Evolutionary conservation across 1,140 invertebrate species (phyloP).

Genomic region (Drosophila micromelanica): DNA sequence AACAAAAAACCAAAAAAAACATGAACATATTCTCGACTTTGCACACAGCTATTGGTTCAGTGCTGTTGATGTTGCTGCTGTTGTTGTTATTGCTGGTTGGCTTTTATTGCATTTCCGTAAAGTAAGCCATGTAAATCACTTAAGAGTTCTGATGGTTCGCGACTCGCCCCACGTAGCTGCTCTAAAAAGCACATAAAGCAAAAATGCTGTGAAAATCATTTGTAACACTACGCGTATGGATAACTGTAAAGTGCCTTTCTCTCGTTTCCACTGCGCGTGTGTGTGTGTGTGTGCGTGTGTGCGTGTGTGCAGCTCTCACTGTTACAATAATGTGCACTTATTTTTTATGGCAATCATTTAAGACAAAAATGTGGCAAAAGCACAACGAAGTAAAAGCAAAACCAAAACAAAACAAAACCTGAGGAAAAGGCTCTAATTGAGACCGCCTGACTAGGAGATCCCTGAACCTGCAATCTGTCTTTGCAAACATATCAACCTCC

Average conservation of each 20-base stretch:
- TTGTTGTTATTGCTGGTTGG: slow-evolving; percentile 19
- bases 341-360: slow-evolving; percentile 82
- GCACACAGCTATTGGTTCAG: not conserved
- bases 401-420: slow-evolving; percentile 3
- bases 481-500: no score
- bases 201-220: slow-evolving; percentile 80
- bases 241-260: slow-evolving; percentile 71
- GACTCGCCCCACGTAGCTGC: slow-evolving; percentile 45
- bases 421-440: no score
- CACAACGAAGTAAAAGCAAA: slow-evolving; percentile 59
- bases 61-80: slow-evolving; percentile 6
- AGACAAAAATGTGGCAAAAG: slow-evolving; percentile 77
- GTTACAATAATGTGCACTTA: slow-evolving; percentile 82
- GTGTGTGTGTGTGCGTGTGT: not conserved
- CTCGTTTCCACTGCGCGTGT: not conserved
- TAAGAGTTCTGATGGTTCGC: slow-evolving; percentile 54
- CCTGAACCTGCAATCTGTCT: no score
- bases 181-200: slow-evolving; percentile 75
- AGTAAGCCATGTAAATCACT: slow-evolving; percentile 78
- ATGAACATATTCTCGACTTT: slow-evolving; percentile 18
- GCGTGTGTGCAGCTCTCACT: slow-evolving; percentile 11
- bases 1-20: slow-evolving; percentile 7
- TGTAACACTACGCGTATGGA: slow-evolving; percentile 81
- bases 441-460: no score
- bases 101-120: slow-evolving; percentile 73